Base-by-base conservation (phyloP, 2,113 vertebrate species). In the Cavia aperea region DNA sequence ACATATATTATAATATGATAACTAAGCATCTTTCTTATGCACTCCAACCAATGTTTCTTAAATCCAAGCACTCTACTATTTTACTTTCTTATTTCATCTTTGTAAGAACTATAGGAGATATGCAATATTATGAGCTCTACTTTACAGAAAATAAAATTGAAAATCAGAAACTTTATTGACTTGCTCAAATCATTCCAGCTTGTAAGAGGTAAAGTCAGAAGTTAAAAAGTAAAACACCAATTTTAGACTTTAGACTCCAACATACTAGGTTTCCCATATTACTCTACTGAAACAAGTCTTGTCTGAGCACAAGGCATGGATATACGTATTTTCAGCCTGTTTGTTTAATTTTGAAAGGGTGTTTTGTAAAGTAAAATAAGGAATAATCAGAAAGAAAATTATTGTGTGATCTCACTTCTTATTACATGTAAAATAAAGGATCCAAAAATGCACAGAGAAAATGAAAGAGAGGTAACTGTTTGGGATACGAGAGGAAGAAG, bases 51-150 rank as follows among this genome's bases (percentile, higher is more conserved):
- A 21, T 60, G 51, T 11, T 89, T 7, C 11, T 24, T 81, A 66
- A 77, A 66, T 83, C 11, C 11, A 66, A 13, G 21, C 8, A 29
- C 2, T 70, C 4, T 73, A 77, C 11, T 86, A 18, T 29, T 66
- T 75, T 65, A 72, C 82, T 84, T 91, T 63, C 36, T 86, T n/a
- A 51, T 88, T 60, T 88, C 16, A 88, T 43, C 36, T 29, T 95
- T n/a, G 81, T 62, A 63, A 72, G 56, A 91, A 83, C 26, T 7
- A 9, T 63, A 36, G 14, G 19, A 58, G 2, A 83, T 36, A 86
- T 46, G 2, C n/a, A 70, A 51, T 65, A 91, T 62, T 79, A 36
- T 4, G 63, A 77, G 66, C 13, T 33, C 33, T 7, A 68, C 84
- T 84, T 93, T 70, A 92, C 33, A 79, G 60, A 90, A 73, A 31